phyloP scores from a whole-genome alignment of 2,888 invertebrate genomes.

The Limenitis camilla region DNA sequence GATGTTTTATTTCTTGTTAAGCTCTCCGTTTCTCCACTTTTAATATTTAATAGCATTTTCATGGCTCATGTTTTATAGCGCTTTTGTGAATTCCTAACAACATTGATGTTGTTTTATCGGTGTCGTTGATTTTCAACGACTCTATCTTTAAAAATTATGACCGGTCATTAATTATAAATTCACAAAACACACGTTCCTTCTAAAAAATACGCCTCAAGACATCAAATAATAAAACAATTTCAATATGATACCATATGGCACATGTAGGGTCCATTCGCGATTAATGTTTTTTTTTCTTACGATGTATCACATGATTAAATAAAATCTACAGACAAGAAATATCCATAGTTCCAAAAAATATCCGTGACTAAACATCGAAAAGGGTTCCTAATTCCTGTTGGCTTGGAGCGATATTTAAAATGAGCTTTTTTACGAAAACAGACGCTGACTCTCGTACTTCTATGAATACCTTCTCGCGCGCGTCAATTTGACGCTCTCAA shows the following conservation, averaged over 20 bases:
- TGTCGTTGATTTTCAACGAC: slow-evolving; percentile 49
- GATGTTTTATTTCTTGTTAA: slow-evolving; percentile 75
- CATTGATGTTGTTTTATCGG: slow-evolving; percentile 55
- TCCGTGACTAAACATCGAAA: slow-evolving; percentile 62
- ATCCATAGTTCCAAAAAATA: slow-evolving; percentile 47
- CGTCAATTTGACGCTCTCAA: slow-evolving; percentile 67
- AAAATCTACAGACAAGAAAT: slow-evolving; percentile 41
- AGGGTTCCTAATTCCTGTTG: slow-evolving; percentile 59
- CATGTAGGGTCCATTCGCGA: slow-evolving; percentile 43
- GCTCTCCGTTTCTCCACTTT: slow-evolving; percentile 75
- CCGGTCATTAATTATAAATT: slow-evolving; percentile 3
- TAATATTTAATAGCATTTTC: slow-evolving; percentile 75
- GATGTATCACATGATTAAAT: slow-evolving; percentile 46
- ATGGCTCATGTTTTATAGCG: slow-evolving; percentile 71
- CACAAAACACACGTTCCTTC: background rate
- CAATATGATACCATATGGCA: slow-evolving; percentile 49
- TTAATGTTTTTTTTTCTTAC: slow-evolving; percentile 27
- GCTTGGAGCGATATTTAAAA: slow-evolving; percentile 61
- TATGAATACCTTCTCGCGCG: slow-evolving; percentile 47
- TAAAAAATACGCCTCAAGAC: background rate
- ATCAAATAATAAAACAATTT: background rate
- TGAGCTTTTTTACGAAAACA: slow-evolving; percentile 58
- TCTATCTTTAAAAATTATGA: slow-evolving; percentile 12
- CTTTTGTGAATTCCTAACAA: slow-evolving; percentile 66
- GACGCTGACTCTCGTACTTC: slow-evolving; percentile 46